Conservation (phyloP, 2,888 invertebrate genomes). For the Hirtodrosophila histrioides region DNA sequence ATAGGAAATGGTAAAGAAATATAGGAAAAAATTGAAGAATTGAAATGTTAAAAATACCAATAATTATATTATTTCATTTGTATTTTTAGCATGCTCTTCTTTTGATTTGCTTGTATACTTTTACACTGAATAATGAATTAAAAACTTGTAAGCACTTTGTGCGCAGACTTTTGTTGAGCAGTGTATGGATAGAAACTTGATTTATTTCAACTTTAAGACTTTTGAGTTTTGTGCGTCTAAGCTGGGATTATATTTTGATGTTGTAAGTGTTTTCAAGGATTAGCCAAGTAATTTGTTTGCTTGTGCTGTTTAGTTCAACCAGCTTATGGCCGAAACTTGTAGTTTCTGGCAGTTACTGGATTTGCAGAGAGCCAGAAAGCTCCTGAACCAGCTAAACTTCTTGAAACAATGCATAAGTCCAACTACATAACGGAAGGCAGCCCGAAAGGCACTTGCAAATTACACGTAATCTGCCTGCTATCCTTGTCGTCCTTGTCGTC, state of each 20-base stretch:
- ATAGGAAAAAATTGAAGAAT: too few relatives aligned
- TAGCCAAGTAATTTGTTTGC: conserved; percentile 40
- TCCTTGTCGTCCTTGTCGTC: background rate
- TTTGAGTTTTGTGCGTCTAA: conserved; percentile 10
- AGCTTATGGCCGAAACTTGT: conserved; percentile 22
- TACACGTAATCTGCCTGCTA: conserved; percentile 44
- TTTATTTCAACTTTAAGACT: conserved; percentile 6
- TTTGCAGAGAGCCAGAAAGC: background rate
- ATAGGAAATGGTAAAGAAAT: too few relatives aligned
- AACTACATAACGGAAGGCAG: conserved; percentile 4
- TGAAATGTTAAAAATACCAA: too few relatives aligned
- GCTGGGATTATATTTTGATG: conserved; percentile 38
- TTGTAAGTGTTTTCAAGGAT: conserved; percentile 34
- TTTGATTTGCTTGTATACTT: background rate
- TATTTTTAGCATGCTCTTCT: too few relatives aligned
- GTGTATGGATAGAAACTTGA: conserved; percentile 3
- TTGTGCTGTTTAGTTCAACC: conserved; percentile 15
- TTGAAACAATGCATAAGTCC: conserved; percentile 3
- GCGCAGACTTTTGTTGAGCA: background rate
- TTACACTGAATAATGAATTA: background rate
- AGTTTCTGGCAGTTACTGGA: conserved; percentile 4
- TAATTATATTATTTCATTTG: too few relatives aligned
- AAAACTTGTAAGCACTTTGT: background rate
- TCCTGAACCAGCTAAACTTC: conserved; percentile 15
- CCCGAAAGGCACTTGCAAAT: conserved; percentile 33